phyloP scores from a whole-genome alignment of 2,888 invertebrate genomes.

The Quadroppia sp. region DNA sequence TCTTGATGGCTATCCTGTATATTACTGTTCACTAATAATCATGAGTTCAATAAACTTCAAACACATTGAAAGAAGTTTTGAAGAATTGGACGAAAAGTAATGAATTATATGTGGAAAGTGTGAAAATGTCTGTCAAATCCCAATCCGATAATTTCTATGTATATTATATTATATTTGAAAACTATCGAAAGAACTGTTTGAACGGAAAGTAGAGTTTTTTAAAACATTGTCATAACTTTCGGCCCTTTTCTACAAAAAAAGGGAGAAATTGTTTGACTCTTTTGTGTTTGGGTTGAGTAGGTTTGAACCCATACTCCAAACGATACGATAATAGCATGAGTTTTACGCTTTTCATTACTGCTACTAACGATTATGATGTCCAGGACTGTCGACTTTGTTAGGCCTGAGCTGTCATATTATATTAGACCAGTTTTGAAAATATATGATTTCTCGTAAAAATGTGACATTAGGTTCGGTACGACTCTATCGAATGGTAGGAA shows the following conservation, averaged over 20 bases:
- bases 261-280: conserved; percentile 1
- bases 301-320: not conserved
- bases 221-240: conserved; percentile 6
- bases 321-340: conserved; percentile 23
- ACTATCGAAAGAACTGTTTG: not conserved
- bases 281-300: not conserved
- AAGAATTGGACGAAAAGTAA: not conserved
- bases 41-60: conserved; percentile 23
- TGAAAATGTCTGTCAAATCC: not conserved
- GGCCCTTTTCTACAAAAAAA: not conserved
- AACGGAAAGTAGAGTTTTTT: not conserved
- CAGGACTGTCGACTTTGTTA: conserved; percentile 4
- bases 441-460: conserved; percentile 26
- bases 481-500: not conserved
- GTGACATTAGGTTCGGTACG: not conserved
- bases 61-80: not conserved
- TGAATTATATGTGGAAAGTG: not conserved
- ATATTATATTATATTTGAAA: conserved; percentile 2
- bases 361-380: conserved; percentile 35
- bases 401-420: conserved; percentile 27
- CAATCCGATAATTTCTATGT: conserved; percentile 25
- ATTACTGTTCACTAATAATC: not conserved
- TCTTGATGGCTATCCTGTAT: conserved; percentile 17
- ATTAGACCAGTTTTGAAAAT: conserved; percentile 8
- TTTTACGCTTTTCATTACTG: conserved; percentile 33